phyloP scores from a whole-genome alignment of 2,888 invertebrate species.

The Diplolepis rosae region DNA sequence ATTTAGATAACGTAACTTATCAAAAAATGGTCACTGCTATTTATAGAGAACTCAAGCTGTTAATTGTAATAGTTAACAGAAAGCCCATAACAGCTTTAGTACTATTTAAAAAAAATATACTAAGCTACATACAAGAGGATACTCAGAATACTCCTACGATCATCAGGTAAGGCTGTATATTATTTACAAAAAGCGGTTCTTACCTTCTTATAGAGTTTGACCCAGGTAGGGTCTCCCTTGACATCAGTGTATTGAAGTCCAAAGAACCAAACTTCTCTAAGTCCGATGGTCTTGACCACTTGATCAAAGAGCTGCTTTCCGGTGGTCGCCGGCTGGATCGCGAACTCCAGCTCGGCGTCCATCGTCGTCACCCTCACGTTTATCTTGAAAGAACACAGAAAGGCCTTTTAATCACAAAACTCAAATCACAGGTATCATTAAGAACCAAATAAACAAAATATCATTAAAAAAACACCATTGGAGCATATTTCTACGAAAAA shows the following conservation, averaged over 20 bases:
- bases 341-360: constrained; percentile 99
- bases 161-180: too few species aligned
- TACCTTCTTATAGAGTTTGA: constrained; percentile 99
- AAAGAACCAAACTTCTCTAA: constrained; percentile 99
- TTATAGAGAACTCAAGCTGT: too few species aligned
- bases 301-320: constrained; percentile 99
- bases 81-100: too few species aligned
- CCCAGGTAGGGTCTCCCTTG: constrained; percentile 98
- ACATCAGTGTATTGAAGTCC: constrained; percentile 99
- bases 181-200: constrained; percentile 58
- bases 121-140: too few species aligned
- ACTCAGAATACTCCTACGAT: too few species aligned
- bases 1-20: background rate
- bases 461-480: background rate
- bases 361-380: constrained; percentile 99
- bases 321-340: constrained; percentile 99
- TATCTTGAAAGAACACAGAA: constrained; percentile 79
- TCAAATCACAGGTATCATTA: background rate
- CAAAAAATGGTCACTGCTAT: constrained; percentile 5
- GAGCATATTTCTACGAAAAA: too few species aligned
- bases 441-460: background rate
- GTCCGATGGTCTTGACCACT: constrained; percentile 99
- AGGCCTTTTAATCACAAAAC: constrained; percentile 6
- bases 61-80: too few species aligned
- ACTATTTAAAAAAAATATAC: too few species aligned